Evolutionary conservation across 92 coral and sea anemone genomes (phyloP), one percentile per base, ranked within the genome.

Genomic region (Phenganax subtilis): DNA sequence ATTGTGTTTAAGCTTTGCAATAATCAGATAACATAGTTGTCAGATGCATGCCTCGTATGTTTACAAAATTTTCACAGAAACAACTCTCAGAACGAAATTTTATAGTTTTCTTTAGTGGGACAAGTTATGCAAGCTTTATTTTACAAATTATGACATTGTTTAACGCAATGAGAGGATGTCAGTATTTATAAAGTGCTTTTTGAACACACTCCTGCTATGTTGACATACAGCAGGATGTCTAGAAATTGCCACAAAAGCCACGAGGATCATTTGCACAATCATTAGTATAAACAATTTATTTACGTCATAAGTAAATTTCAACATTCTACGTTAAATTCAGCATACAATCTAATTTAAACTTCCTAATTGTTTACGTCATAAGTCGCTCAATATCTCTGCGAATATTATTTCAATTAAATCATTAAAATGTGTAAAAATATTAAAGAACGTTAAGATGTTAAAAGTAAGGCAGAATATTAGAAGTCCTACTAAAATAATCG

Each of bases 401-500:
- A 76, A 53, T 14, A 79, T 17, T 31, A 51, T 44, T 31, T 28
- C 31, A 3, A 56, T 12, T 52, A 79, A 53, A 64, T 79, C 27
- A 9, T 63, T 79, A 27, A 79, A 10, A 79, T 60, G 15, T 5
- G 83, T 79, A 51, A 79, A 62, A 55, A 64, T 11, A 65, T 65
- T 63, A 65, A 63, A 30, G 54, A 79, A 59, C 57, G 83, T 79
- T 25, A 62, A 62, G 63, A 79, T 31, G 69, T 79, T 63, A 63
- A 51, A 79, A 52, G 63, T 10, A 4, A 79, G 51, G 61, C 73
- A 51, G 54, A 79, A 79, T 31, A 69, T 79, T 79, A 79, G 69
- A 6, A 79, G 74, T 62, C 72, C 72, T 55, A 54, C 27, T 79
- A 79, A 79, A 79, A 79, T 54, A 53, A 79, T 10, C 12, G 83